Base-by-base conservation (phyloP, 2,797 vertebrate species). In the Danionella dracula region DNA sequence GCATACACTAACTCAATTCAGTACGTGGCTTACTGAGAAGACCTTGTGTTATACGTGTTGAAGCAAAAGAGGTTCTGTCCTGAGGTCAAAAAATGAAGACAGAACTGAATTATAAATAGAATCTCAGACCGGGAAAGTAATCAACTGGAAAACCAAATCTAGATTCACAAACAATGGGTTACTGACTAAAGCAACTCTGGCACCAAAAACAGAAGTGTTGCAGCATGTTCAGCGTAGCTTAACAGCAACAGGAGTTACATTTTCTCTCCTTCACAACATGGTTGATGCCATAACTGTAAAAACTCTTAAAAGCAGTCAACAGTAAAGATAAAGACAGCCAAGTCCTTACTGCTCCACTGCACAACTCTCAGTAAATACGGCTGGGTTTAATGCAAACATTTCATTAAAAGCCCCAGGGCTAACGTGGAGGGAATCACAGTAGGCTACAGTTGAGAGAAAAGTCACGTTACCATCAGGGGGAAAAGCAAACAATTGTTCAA, bases 381-480 rank as follows among this genome's bases (percentile, higher is more conserved):
- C 78, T 76, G 71, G 70, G 72, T 68, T 72, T 42, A 58, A 29
- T 21, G 45, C 7, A 71, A 51, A 46, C 51, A 61, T 44, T 60
- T 51, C 42, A 44, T 48, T 31, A 20, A 35, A 50, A 16, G 27
- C 55, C 51, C n/a, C 11, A 17, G 32, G 59, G 42, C 63, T 10
- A 60, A 68, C 54, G 41, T 40, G 54, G 29, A 31, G 65, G 62
- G 67, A 65, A 70, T 21, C 62, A 67, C 34, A 54, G 21, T 9
- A n/a, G n/a, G n/a, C n/a, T n/a, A 48, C 32, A 58, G 64, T 50
- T 38, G 20, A 56, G 72, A 67, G 73, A 68, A 78, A 67, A 49
- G 13, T 35, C 69, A 70, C 50, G 55, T 72, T 79, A 69, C 81
- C 44, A 76, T 7, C 58, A 69, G 44, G 62, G 49, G 5, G 42